phyloP scores from a whole-genome alignment of 2,888 invertebrate genomes.

The Agonopterix alstromeriana region DNA sequence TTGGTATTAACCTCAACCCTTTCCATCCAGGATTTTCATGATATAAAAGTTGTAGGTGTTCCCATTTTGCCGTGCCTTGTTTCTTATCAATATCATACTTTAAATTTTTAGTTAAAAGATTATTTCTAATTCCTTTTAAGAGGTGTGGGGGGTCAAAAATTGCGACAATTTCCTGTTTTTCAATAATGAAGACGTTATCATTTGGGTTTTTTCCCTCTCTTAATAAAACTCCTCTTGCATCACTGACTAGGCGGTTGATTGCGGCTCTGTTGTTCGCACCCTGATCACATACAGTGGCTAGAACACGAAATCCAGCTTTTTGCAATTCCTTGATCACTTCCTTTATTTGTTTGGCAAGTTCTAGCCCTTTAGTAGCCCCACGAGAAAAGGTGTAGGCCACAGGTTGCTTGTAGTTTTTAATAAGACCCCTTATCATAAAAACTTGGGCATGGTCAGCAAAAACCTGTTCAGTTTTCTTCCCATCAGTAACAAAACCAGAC shows the following conservation, averaged over 20 bases:
- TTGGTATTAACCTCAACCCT: conserved; percentile 6
- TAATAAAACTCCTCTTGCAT: neutral
- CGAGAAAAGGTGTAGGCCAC: conserved; percentile 17
- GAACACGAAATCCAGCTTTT: conserved; percentile 17
- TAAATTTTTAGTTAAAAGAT: conserved; percentile 7
- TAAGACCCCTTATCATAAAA: conserved; percentile 16
- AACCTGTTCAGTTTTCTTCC: conserved; percentile 9
- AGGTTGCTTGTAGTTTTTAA: conserved; percentile 16
- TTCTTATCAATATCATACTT: neutral
- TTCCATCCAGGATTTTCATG: conserved; percentile 3
- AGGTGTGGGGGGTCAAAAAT: conserved; percentile 11
- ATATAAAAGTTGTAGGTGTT: conserved; percentile 7
- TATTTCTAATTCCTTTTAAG: conserved; percentile 6
- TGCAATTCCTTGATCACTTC: conserved; percentile 12
- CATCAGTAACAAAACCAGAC: conserved; percentile 18
- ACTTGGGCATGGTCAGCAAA: conserved; percentile 23
- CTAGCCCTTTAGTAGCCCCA: conserved; percentile 17
- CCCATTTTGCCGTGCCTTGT: conserved; percentile 4
- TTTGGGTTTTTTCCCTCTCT: neutral
- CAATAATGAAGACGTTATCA: neutral
- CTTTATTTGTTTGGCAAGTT: conserved; percentile 18
- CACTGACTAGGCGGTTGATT: conserved; percentile 11
- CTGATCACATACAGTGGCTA: conserved; percentile 22
- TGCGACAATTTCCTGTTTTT: conserved; percentile 7
- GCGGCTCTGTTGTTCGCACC: conserved; percentile 17